These are phyloP conservation scores for Agrotis clavis DNA, from an alignment of 2,888 invertebrate genomes.

Conservation along the genomic window DNA sequence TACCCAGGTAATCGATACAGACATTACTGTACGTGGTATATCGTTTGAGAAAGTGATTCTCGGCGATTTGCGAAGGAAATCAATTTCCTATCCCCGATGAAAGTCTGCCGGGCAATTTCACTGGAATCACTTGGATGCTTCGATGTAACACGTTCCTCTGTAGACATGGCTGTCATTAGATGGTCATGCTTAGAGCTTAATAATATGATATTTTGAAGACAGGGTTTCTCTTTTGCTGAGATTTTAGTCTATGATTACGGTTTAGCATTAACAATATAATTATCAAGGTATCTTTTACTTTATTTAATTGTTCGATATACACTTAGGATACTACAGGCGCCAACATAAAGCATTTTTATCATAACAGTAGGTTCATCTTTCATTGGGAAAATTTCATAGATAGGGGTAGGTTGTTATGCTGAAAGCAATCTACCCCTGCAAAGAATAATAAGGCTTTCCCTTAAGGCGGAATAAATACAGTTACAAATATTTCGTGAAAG, in stretches of 20 bases:
- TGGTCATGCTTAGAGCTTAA: background rate
- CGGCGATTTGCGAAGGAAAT: constrained; percentile 69
- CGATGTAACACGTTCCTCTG: constrained; percentile 48
- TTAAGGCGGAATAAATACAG: no score
- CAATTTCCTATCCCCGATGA: constrained; percentile 73
- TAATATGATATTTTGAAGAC: background rate
- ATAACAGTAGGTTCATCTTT: no score
- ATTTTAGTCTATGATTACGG: background rate
- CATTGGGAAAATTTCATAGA: no score
- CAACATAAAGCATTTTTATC: no score
- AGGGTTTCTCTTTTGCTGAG: constrained; percentile 14
- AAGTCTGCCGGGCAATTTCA: constrained; percentile 64
- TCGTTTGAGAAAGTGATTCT: constrained; percentile 71
- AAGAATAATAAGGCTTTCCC: no score
- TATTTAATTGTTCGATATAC: no score
- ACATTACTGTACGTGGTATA: constrained; percentile 54
- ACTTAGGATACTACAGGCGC: no score
- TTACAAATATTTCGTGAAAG: no score
- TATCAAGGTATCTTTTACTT: no score
- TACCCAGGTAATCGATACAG: constrained; percentile 35
- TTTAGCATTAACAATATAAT: background rate
- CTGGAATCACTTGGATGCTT: constrained; percentile 43
- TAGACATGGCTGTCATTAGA: constrained; percentile 35
- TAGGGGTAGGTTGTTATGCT: no score
- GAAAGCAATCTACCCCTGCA: no score